phyloP scores from a whole-genome alignment of 2,797 vertebrate species.

The Monodelphis domestica region DNA sequence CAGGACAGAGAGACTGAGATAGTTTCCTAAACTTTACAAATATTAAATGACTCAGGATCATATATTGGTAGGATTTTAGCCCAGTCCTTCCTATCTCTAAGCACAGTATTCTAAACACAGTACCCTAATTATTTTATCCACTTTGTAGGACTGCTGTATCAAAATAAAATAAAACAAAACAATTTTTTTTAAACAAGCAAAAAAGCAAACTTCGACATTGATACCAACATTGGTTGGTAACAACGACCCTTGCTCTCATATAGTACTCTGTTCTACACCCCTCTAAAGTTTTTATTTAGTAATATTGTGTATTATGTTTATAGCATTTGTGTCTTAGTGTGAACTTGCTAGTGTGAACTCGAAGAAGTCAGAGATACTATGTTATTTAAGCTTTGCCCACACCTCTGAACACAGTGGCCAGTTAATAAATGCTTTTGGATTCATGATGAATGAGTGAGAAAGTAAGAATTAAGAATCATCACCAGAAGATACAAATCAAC shows the following conservation, averaged over 20 bases:
- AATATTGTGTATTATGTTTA: neutral
- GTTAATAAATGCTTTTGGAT: conserved; percentile 20
- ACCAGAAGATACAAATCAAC: neutral
- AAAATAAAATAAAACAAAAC: neutral
- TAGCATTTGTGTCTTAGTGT: neutral
- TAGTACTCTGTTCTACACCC: neutral
- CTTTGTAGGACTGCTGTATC: neutral
- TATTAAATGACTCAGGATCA: neutral
- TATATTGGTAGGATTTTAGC: neutral
- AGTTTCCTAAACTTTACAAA: neutral
- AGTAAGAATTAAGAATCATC: conserved; percentile 34
- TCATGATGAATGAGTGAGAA: conserved; percentile 11
- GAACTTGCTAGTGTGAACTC: neutral
- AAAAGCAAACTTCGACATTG: no score
- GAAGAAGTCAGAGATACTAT: neutral
- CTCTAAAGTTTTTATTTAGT: neutral
- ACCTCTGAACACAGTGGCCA: conserved; percentile 23
- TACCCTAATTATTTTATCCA: neutral
- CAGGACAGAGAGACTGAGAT: neutral
- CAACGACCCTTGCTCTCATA: neutral
- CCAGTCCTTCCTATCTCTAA: neutral
- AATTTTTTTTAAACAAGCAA: no score
- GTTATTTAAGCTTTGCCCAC: conserved; percentile 28
- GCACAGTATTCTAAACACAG: neutral
- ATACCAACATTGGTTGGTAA: no score